Conservation (phyloP, 2,888 invertebrate species). For the Saturnia japonica region DNA sequence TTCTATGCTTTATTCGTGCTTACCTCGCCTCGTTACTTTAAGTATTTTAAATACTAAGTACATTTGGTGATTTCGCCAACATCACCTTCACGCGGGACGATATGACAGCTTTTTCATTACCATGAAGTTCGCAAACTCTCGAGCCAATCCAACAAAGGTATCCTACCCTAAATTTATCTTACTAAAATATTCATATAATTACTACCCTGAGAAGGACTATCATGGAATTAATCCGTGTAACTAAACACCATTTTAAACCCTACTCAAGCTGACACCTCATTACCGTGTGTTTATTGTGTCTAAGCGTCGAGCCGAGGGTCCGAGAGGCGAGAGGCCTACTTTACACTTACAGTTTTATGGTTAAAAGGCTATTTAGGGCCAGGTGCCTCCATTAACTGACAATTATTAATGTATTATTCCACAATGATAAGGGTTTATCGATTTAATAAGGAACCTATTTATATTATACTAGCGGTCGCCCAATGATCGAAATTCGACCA, state of each 20-base stretch:
- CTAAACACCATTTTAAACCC: slow-evolving; percentile 26
- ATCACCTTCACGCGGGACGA: no score
- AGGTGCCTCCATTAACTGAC: slow-evolving; percentile 3
- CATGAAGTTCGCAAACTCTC: no score
- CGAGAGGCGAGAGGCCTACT: slow-evolving; percentile 4
- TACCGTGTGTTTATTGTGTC: slow-evolving; percentile 25
- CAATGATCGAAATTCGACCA: no score
- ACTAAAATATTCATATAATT: not conserved
- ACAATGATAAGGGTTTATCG: not conserved
- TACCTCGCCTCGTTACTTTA: no score
- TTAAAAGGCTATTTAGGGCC: slow-evolving; percentile 1
- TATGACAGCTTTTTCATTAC: no score
- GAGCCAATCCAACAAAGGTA: no score
- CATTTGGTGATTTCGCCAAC: no score
- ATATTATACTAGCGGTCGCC: no score
- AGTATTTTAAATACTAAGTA: no score
- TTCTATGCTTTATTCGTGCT: no score
- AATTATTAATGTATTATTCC: not conserved
- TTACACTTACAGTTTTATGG: slow-evolving; percentile 13
- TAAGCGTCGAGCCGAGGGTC: slow-evolving; percentile 15
- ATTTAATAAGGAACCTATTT: not conserved
- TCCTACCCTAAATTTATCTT: not conserved
- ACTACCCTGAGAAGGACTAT: not conserved
- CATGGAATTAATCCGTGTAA: not conserved
- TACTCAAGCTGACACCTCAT: slow-evolving; percentile 38